Conservation (phyloP, 1,140 invertebrate genomes). For the Trichonephila inaurata region DNA sequence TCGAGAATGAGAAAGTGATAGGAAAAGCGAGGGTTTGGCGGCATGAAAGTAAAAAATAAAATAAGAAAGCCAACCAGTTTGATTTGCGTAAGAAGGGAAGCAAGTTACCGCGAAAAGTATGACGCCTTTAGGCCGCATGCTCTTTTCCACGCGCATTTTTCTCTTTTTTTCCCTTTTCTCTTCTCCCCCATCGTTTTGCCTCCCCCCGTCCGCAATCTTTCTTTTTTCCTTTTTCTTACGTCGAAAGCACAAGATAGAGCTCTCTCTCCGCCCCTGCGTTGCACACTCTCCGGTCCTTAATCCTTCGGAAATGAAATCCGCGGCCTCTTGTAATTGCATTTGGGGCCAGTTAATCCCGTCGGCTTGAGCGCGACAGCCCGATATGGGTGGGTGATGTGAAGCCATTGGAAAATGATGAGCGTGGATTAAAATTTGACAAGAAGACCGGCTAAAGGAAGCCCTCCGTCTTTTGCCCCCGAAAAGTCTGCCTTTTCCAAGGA, state of each 20-base stretch:
- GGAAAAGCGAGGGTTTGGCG: not conserved
- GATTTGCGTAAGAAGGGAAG: constrained; percentile 65
- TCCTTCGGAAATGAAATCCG: constrained; percentile 77
- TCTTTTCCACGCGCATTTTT: constrained; percentile 6
- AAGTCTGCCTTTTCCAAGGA: constrained; percentile 69
- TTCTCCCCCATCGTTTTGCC: not conserved
- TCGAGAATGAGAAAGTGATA: constrained; percentile 55
- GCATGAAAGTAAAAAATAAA: constrained; percentile 4
- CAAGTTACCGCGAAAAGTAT: constrained; percentile 51
- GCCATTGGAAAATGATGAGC: constrained; percentile 77
- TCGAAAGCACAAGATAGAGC: constrained; percentile 22
- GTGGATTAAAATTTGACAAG: constrained; percentile 77
- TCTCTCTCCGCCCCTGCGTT: not conserved
- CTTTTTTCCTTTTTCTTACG: constrained; percentile 68
- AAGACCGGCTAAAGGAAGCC: constrained; percentile 77
- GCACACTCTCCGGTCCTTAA: constrained; percentile 69
- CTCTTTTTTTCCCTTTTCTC: not conserved
- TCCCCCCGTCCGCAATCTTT: constrained; percentile 9
- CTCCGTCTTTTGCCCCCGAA: constrained; percentile 60
- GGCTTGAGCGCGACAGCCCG: constrained; percentile 76
- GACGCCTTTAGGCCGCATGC: constrained; percentile 54
- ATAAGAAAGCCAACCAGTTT: constrained; percentile 28
- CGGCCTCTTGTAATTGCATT: constrained; percentile 77
- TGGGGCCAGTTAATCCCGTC: constrained; percentile 77
- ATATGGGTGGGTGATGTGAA: constrained; percentile 77